Percentiles rank a stretch among this genome's conserved stretches.
These are phyloP conservation scores for Cryptocephalus moraei DNA, from an alignment of 2,888 invertebrate species.

Conservation along the genomic window DNA sequence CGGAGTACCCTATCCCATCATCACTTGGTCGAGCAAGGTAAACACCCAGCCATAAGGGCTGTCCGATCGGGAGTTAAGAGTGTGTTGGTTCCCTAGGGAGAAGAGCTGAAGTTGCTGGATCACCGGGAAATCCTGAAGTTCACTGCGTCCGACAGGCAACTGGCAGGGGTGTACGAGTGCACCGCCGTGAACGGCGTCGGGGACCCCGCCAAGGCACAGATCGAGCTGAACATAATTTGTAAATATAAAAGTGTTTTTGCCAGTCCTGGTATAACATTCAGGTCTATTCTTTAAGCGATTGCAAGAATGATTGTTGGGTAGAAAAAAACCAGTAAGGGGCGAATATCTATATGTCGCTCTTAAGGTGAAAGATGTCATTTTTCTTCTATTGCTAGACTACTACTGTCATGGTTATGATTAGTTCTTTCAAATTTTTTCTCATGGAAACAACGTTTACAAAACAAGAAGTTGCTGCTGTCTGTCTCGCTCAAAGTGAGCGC, in stretches of 20 bases:
- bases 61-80: not conserved
- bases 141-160: conserved; percentile 52
- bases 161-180: conserved; percentile 67
- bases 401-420: too few relatives aligned
- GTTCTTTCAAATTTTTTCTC: too few relatives aligned
- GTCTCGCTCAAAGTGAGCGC: too few relatives aligned
- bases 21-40: conserved; percentile 59
- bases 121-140: conserved; percentile 52
- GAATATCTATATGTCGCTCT: too few relatives aligned
- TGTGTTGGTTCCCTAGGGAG: conserved; percentile 39
- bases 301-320: too few relatives aligned
- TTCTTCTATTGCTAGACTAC: too few relatives aligned
- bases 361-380: too few relatives aligned
- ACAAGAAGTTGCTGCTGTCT: too few relatives aligned
- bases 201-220: conserved; percentile 54
- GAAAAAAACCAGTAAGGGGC: too few relatives aligned
- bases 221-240: conserved; percentile 65
- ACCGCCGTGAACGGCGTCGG: conserved; percentile 66
- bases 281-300: too few relatives aligned
- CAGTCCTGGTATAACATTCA: too few relatives aligned
- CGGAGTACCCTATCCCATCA: conserved; percentile 62
- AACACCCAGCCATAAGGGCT: conserved; percentile 1
- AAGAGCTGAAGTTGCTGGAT: conserved; percentile 49
- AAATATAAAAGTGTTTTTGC: conserved; percentile 27
- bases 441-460: too few relatives aligned